Evolutionary conservation across 2,888 invertebrate genomes (phyloP).

Genomic region (Amiota communis): DNA sequence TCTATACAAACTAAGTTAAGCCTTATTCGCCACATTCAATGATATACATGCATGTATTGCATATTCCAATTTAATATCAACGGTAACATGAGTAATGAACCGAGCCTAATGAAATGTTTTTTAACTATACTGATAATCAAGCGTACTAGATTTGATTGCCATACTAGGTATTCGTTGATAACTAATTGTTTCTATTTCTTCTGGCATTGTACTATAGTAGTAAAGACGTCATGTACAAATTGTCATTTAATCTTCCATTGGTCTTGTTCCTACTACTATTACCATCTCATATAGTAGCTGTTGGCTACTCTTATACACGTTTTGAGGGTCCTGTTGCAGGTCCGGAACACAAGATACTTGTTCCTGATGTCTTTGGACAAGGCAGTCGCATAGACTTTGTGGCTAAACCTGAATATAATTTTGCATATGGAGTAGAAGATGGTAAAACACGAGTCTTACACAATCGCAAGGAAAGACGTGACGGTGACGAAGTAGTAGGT

Average conservation of each 20-base stretch:
- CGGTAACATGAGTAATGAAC: too few relatives aligned
- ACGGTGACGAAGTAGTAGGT: slow-evolving; percentile 82
- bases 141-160: slow-evolving; percentile 34
- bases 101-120: too few relatives aligned
- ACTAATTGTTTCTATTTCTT: slow-evolving; percentile 27
- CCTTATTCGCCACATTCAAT: too few relatives aligned
- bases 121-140: neutral
- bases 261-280: slow-evolving; percentile 35
- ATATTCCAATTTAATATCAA: too few relatives aligned
- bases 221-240: slow-evolving; percentile 33
- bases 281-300: slow-evolving; percentile 41
- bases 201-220: slow-evolving; percentile 21
- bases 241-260: slow-evolving; percentile 17
- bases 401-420: slow-evolving; percentile 84
- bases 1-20: too few relatives aligned
- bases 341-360: slow-evolving; percentile 70
- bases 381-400: slow-evolving; percentile 79
- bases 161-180: neutral
- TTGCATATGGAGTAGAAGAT: slow-evolving; percentile 85
- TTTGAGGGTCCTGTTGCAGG: slow-evolving; percentile 85
- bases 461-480: slow-evolving; percentile 81
- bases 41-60: too few relatives aligned
- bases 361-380: slow-evolving; percentile 65
- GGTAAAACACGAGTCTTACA: slow-evolving; percentile 82
- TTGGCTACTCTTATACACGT: slow-evolving; percentile 81